Percentiles rank a stretch among this genome's conserved stretches.
phyloP scores from a whole-genome alignment of 1,140 invertebrate species.

The fruit fly (Drosophila melanogaster) region DNA sequence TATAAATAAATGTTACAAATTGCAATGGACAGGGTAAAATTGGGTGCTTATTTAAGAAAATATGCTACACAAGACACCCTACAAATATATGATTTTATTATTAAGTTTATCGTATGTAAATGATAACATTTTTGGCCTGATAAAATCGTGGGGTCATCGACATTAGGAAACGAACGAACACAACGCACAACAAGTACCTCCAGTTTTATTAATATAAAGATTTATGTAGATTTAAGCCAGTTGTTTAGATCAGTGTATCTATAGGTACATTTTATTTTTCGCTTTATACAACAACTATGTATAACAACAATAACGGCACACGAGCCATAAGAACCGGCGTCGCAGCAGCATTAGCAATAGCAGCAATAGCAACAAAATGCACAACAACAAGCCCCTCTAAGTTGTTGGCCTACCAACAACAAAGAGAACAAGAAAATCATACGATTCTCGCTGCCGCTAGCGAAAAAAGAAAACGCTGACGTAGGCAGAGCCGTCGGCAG shows the following conservation, averaged over 20 bases:
- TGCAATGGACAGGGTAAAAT: not conserved
- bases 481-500: constrained; percentile 44
- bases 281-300: constrained; percentile 7
- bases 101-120: too few species aligned
- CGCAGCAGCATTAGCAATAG: constrained; percentile 24
- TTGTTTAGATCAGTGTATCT: not conserved
- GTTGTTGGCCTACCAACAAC: constrained; percentile 20
- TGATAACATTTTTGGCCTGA: not conserved
- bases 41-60: not conserved
- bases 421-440: constrained; percentile 70
- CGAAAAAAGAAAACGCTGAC: constrained; percentile 29
- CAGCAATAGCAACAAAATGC: constrained; percentile 22
- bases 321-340: constrained; percentile 53
- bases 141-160: not conserved
- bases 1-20: not conserved
- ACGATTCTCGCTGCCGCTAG: constrained; percentile 65
- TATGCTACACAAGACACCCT: too few species aligned
- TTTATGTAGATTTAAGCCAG: not conserved
- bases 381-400: constrained; percentile 17
- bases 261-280: not conserved
- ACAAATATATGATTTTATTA: too few species aligned
- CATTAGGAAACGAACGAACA: not conserved
- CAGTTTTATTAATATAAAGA: too few species aligned
- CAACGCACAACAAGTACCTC: too few species aligned
- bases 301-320: constrained; percentile 29